These are phyloP conservation scores for Tupaia chinensis DNA, from an alignment of 2,113 vertebrate genomes.

Conservation along the genomic window DNA sequence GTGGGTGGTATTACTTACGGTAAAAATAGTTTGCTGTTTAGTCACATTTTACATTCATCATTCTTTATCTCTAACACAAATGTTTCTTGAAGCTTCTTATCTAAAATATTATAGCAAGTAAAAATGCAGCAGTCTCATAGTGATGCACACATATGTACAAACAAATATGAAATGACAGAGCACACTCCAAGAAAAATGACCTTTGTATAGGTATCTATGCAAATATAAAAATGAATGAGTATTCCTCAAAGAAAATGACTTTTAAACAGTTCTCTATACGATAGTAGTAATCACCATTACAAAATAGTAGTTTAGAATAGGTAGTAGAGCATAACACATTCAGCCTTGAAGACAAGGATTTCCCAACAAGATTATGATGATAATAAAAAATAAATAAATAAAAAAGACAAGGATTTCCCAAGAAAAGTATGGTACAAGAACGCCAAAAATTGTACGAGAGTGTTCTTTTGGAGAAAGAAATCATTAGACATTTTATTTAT, in stretches of 20 bases:
- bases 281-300: not conserved
- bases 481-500: not conserved
- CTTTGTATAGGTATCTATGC: slow-evolving; percentile 65
- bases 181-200: slow-evolving; percentile 65
- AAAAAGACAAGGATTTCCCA: not conserved
- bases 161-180: slow-evolving; percentile 54
- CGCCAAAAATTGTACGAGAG: not conserved
- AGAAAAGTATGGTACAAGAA: not conserved
- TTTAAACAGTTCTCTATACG: slow-evolving; percentile 69
- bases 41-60: slow-evolving; percentile 76
- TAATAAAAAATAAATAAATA: too few species aligned
- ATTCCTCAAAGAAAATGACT: slow-evolving; percentile 68
- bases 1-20: slow-evolving; percentile 62
- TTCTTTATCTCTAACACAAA: slow-evolving; percentile 73
- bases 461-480: not conserved
- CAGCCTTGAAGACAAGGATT: not conserved
- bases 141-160: slow-evolving; percentile 80
- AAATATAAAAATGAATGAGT: slow-evolving; percentile 40
- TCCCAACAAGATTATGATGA: too few species aligned
- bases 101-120: slow-evolving; percentile 80
- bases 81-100: slow-evolving; percentile 71
- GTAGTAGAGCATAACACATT: slow-evolving; percentile 40
- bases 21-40: slow-evolving; percentile 79
- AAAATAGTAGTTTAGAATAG: slow-evolving; percentile 1
- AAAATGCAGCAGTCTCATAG: slow-evolving; percentile 62